These are phyloP conservation scores for Protomyctophum bolini DNA, from an alignment of 2,113 vertebrate genomes.

Conservation along the genomic window DNA sequence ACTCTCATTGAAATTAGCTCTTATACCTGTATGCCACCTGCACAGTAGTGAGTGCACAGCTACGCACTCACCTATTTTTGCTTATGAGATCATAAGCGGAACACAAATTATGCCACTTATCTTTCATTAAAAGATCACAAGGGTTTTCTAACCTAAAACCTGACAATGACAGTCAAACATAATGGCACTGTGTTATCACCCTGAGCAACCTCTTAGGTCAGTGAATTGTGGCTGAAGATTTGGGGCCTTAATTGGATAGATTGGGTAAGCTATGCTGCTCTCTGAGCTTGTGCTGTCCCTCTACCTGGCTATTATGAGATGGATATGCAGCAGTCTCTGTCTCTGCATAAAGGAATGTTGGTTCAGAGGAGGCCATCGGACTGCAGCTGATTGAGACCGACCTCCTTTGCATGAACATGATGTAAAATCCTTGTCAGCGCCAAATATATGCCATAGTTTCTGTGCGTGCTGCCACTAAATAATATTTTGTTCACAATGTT, in stretches of 20 bases:
- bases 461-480: too few relatives aligned
- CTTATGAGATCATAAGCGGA: slow-evolving; percentile 55
- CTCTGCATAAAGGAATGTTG: slow-evolving; percentile 7
- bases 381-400: slow-evolving; percentile 15
- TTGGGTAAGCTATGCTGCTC: slow-evolving; percentile 28
- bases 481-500: too few relatives aligned
- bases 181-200: slow-evolving; percentile 58
- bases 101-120: slow-evolving; percentile 49
- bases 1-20: neutral
- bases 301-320: neutral
- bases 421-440: neutral
- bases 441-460: too few relatives aligned
- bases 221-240: slow-evolving; percentile 30
- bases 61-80: slow-evolving; percentile 41
- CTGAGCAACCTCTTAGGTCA: slow-evolving; percentile 54
- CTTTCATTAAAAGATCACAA: slow-evolving; percentile 63
- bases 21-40: slow-evolving; percentile 21
- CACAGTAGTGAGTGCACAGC: slow-evolving; percentile 22
- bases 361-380: slow-evolving; percentile 15
- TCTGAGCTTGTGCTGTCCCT: slow-evolving; percentile 8
- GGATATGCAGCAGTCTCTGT: neutral
- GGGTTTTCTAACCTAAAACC: slow-evolving; percentile 5
- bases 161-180: slow-evolving; percentile 16
- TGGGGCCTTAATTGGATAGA: slow-evolving; percentile 31
- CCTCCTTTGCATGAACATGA: neutral